These are phyloP conservation scores for Oncorhynchus tshawytscha DNA, from an alignment of 2,113 vertebrate genomes.

Conservation along the genomic window DNA sequence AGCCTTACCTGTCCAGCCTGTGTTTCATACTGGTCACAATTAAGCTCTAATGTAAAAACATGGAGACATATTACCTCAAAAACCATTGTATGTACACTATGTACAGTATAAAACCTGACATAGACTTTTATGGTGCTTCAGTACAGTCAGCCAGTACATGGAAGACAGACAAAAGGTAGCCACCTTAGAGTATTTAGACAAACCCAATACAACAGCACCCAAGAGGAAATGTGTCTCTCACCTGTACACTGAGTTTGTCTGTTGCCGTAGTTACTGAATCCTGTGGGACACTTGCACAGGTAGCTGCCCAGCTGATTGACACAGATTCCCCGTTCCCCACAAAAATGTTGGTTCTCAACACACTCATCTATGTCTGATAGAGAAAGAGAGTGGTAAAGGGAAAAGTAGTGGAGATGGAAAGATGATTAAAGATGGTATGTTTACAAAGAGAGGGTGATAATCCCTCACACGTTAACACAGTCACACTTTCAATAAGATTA, in stretches of 20 bases:
- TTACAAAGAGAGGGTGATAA: too few species aligned
- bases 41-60: background rate
- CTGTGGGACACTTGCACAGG: background rate
- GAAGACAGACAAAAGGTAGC: too few species aligned
- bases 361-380: background rate
- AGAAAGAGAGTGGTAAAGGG: background rate
- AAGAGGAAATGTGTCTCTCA: background rate
- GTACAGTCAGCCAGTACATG: too few species aligned
- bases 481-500: too few species aligned
- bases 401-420: background rate
- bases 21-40: background rate
- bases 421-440: background rate
- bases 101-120: too few species aligned
- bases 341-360: background rate
- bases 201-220: too few species aligned
- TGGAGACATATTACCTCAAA: too few species aligned
- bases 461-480: too few species aligned
- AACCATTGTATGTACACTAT: too few species aligned
- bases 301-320: background rate
- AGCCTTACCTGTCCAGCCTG: background rate
- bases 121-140: too few species aligned
- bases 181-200: too few species aligned
- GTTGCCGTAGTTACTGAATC: background rate
- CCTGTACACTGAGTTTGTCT: background rate
- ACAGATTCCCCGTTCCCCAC: background rate